phyloP scores from a whole-genome alignment of 2,888 invertebrate genomes.

The Myathropa florea region DNA sequence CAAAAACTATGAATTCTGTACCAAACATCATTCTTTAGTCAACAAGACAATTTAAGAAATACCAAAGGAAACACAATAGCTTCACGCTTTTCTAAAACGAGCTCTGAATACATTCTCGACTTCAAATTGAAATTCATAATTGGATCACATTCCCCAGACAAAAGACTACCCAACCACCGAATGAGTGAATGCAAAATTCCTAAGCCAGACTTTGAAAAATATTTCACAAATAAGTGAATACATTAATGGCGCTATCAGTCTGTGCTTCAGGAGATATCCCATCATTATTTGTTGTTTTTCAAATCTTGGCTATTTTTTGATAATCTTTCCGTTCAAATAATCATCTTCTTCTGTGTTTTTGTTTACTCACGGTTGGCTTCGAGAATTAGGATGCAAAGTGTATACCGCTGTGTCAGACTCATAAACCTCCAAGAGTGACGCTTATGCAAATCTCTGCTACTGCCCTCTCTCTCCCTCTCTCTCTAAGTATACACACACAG shows the following conservation, averaged over 20 bases:
- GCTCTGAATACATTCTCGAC: neutral
- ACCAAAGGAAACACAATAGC: neutral
- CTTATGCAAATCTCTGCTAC: slow-evolving; percentile 22
- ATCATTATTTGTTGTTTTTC: neutral
- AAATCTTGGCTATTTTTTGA: slow-evolving; percentile 2
- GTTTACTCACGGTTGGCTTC: neutral
- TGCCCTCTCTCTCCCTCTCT: neutral
- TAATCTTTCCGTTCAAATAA: neutral
- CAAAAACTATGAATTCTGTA: too few relatives aligned
- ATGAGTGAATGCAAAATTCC: neutral
- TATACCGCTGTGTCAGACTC: slow-evolving; percentile 6
- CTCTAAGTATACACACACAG: too few relatives aligned
- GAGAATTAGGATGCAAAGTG: slow-evolving; percentile 23
- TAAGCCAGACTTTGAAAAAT: neutral
- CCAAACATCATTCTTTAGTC: neutral
- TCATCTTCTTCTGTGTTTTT: slow-evolving; percentile 1
- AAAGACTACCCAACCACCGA: neutral
- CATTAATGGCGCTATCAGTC: neutral
- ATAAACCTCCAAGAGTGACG: slow-evolving; percentile 33
- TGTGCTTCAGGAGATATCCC: neutral
- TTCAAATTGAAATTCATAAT: neutral
- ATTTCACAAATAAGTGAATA: neutral
- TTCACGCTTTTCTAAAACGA: neutral
- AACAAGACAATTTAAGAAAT: neutral
- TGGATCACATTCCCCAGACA: neutral